phyloP scores from a whole-genome alignment of 2,797 vertebrate species.

The Meriones psammophilus region DNA sequence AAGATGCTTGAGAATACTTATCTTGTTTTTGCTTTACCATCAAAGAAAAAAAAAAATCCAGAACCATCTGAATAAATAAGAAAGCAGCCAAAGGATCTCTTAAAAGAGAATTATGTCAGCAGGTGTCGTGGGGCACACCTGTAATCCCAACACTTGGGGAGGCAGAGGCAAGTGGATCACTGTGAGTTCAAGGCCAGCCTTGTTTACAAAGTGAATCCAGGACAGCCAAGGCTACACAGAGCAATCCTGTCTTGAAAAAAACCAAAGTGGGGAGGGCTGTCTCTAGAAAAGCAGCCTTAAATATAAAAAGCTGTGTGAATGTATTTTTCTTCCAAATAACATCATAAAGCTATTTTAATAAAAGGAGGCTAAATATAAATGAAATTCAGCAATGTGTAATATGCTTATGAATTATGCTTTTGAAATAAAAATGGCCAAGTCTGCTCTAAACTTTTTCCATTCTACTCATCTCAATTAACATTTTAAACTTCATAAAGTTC shows the following conservation, averaged over 20 bases:
- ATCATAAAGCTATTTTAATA: constrained; percentile 53
- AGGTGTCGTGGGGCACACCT: constrained; percentile 17
- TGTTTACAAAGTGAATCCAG: no score
- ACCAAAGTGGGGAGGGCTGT: constrained; percentile 6
- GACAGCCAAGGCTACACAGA: no score
- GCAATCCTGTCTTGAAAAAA: no score
- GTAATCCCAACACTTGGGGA: no score
- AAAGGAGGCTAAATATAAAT: constrained; percentile 36
- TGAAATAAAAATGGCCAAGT: constrained; percentile 59
- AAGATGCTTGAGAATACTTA: constrained; percentile 30
- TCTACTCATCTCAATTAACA: constrained; percentile 56
- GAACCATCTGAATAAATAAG: constrained; percentile 45
- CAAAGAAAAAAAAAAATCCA: not conserved
- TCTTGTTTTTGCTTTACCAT: constrained; percentile 38
- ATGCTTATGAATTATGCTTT: constrained; percentile 56
- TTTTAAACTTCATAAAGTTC: constrained; percentile 41
- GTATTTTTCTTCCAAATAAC: constrained; percentile 55
- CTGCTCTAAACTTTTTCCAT: not conserved
- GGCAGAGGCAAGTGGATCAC: no score
- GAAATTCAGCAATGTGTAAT: constrained; percentile 41
- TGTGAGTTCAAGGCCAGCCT: no score
- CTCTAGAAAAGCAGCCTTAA: constrained; percentile 44
- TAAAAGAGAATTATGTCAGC: constrained; percentile 38
- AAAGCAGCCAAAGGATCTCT: constrained; percentile 45
- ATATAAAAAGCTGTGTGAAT: constrained; percentile 25